Evolutionary conservation across 1,140 invertebrate species (phyloP), one percentile per base, ranked within the genome.

Genomic region (Pissodes strobi): DNA sequence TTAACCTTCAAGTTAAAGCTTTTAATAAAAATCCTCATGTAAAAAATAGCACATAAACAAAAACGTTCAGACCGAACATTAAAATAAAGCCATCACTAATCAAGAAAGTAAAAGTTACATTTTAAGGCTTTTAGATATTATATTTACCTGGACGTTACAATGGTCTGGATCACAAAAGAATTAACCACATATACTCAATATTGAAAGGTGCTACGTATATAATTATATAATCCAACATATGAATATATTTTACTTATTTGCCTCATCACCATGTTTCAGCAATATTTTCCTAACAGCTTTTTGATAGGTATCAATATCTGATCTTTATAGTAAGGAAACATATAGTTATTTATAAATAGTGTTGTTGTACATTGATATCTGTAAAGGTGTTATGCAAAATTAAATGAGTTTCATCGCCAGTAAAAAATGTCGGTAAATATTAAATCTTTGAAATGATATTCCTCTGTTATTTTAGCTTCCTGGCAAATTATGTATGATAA

Each of bases 201-300:
- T 34, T 64, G 49, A 61, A 64, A 63, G 60, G 63, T 53, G 58
- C 48, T 27, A 34, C 13, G 55, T 59, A 49, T 61, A 48, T 37
- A 49, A 46, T 52, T 34, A 37, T 45, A 45, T 46, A 55, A 45
- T 49, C 60, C 18, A 12, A 61, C 41, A 61, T 56, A 64, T 48
- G 63, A 30, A 65, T 64, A 53, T 56, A 61, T 65, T 57, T 65
- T 65, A 57, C 52, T 62, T 69, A 64, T 64, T 60, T 69, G 64
- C 67, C 67, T 66, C 60, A 69, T 71, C 64, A 69, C 52, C 38
- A 43, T 71, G 67, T 45, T 71, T 69, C 64, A 69, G 67, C 64
- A 68, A 48, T 66, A 65, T 55, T 49, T 49, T 18, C 21, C 13
- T 60, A 19, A 21, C 15, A 57, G 12, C 45, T 39, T 15, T 39